Base-by-base conservation (phyloP, 2,888 invertebrate genomes). In the Patella caerulea region DNA sequence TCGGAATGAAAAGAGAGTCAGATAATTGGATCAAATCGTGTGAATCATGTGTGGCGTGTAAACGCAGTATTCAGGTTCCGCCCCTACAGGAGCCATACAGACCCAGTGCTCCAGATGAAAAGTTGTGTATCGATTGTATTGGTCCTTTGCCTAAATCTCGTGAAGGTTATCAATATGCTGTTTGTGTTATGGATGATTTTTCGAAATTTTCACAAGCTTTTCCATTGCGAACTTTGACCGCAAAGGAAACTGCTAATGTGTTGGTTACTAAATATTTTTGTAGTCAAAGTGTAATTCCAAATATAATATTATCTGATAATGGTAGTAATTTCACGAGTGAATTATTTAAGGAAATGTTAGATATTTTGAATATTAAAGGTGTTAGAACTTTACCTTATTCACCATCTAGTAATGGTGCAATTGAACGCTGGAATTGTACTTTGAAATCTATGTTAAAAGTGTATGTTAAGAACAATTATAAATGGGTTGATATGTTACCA, bases 121-220 rank as follows among this genome's bases (percentile, higher is more conserved):
- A 71, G 15, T 24, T 71, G 29, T 71, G 34, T 52, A 71, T 71
- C 15, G 71, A 71, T 29, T 71, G 71, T 71, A 71, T 24, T 5
- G 71, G 71, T 15, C 71, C 71, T 3, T 70, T 70, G n/a, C 15
- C 71, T 3, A 19, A 19, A 34, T 70, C 71, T 17, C 14, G n/a
- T 14, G 71, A 70, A 34, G 71, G 71, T 15, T 70, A 70, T 34
- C 14, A 14, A 34, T 70, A 70, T 70, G 71, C 24, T 34, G 24
- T 70, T 14, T 70, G 71, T 70, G 71, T 70, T 17, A 70, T 70
- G 71, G 71, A 71, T 71, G 71, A 71, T 17, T 19, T 24, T 71
- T 70, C 71, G 14, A 70, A 56, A 56, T 56, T 56, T 7, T 59
- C 59, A 15, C 59, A 59, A 59, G 59, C 59, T 17, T 59, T 59